Evolutionary conservation across 2,888 invertebrate species (phyloP), one percentile per base, ranked within the genome.

Genomic region (Scaptomyza tumidula): DNA sequence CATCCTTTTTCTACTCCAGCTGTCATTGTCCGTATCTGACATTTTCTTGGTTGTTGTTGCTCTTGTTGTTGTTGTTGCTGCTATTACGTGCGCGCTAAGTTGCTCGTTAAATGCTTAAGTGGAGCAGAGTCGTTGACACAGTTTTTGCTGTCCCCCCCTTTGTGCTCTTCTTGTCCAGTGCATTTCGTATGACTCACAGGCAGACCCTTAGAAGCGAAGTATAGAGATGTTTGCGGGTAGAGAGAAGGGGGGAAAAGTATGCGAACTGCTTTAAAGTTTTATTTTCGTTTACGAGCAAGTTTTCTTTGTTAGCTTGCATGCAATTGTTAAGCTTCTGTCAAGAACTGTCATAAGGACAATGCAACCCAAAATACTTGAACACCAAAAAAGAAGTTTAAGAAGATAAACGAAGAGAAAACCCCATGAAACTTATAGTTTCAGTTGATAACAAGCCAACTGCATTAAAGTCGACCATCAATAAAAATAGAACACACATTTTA

Each of bases 41-140:
- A 3, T 43, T 33, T 9, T 46, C 45, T 16, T 37, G 44, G 49
- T 10, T 52, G 19, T 35, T 57, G 9, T 33, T 55, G 53, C 31
- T 55, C 53, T 35, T 63, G 39, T 41, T 76, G 48, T 27, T 71
- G 62, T 63, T 77, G 66, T 31, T 76, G 60, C 31, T 63, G 71
- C 44, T 67, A 67, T 79, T 79, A 72, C 77, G 77, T 79, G 71
- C 70, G 70, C 80, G 69, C 75, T 79, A 75, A 79, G 74, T 77
- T 81, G 78, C 84, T 80, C 84, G 84, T 82, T 82, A 86, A 88
- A 85, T 80, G 85, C 77, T 79, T 86, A 87, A 88, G 79, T 88
- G 82, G 87, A 88, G 88, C 87, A 88, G 85, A 88, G 86, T 88
- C 87, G 82, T 87, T 88, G 87, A 88, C 87, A 88, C 88, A 87